Percentiles rank a stretch among this genome's conserved stretches.
Evolutionary conservation across 2,797 vertebrate species (phyloP).

Genomic region (Carcharodon carcharias): DNA sequence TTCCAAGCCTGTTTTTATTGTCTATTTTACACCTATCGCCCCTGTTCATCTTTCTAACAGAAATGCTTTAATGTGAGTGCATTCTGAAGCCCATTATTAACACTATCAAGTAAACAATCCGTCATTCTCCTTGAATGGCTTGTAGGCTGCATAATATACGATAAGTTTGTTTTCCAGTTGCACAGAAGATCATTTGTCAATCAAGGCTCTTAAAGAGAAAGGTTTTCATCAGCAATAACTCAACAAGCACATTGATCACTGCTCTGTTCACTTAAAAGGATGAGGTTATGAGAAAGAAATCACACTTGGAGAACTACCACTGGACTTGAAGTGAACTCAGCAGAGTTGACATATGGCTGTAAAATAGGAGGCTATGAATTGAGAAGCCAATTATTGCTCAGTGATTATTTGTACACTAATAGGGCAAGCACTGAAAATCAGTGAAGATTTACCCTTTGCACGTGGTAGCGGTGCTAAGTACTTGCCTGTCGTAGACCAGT

Average conservation of each 20-base stretch:
- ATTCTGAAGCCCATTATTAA: conserved; percentile 16
- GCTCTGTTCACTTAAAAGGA: conserved; percentile 27
- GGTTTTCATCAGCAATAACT: conserved; percentile 37
- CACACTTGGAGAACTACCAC: background rate
- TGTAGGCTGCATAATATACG: conserved; percentile 21
- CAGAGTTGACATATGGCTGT: background rate
- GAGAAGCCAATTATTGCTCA: background rate
- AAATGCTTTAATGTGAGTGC: conserved; percentile 9
- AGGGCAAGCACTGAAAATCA: background rate
- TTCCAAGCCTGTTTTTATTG: background rate
- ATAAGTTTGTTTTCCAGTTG: background rate
- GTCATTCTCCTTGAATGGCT: background rate
- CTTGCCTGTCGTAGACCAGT: background rate
- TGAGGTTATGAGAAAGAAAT: conserved; percentile 26
- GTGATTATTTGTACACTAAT: background rate
- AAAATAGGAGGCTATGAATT: background rate
- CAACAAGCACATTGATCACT: conserved; percentile 6
- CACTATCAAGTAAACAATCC: conserved; percentile 27
- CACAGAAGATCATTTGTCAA: conserved; percentile 27
- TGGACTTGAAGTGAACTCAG: background rate
- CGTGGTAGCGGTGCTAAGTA: background rate
- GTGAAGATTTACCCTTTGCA: conserved; percentile 5
- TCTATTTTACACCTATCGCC: conserved; percentile 1
- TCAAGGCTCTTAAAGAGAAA: conserved; percentile 26
- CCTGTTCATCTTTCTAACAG: conserved; percentile 26